Base-by-base conservation (phyloP, 2,797 vertebrate species). In the Sebastes cheni region DNA sequence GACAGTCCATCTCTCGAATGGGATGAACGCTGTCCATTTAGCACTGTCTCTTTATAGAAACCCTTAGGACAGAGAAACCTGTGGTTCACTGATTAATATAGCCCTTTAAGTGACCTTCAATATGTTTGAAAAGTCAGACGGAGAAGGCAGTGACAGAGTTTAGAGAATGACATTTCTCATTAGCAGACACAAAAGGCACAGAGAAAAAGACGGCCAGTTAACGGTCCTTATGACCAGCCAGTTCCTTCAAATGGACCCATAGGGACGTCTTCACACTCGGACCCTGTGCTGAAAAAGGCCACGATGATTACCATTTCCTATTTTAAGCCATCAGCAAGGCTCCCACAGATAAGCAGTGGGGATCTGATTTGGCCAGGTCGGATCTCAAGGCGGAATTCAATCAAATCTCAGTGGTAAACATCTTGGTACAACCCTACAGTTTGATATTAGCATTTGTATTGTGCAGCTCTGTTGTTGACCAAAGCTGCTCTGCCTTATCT, bases 371-470 rank as follows among this genome's bases (percentile, higher is more conserved):
- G 54, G 68, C 70, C 76, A 77, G 50, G 82, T 76, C 7, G 25
- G 56, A 81, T 89, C 79, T 77, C 8, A 52, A 85, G 39, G 80
- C 32, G 20, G 55, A 73, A 90, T 87, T 88, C 86, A 83, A 82
- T 89, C 74, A 83, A 92, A 83, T 89, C 88, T 87, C 88, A 70
- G 75, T 10, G 52, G 86, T 75, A 81, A 85, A 89, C 85, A 73
- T 90, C 81, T 85, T 42, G 46, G 83, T 82, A 71, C 81, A 67
- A 74, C 66, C 69, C 86, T 69, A 68, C 84, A 86, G 85, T 71
- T 80, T 72, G 66, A 88, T 81, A 90, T 93, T 91, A 91, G 85
- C 88, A 93, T 93, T 91, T 87, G 75, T 78, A 91, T 92, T 92
- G 87, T 87, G 60, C 52, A 5, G 81, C 76, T 60, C 79, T 42